A percentile compares a stretch with the other conserved stretches of the same genome.
Evolutionary conservation across 2,797 vertebrate genomes (phyloP).

Genomic region (Manis crassicaudata): DNA sequence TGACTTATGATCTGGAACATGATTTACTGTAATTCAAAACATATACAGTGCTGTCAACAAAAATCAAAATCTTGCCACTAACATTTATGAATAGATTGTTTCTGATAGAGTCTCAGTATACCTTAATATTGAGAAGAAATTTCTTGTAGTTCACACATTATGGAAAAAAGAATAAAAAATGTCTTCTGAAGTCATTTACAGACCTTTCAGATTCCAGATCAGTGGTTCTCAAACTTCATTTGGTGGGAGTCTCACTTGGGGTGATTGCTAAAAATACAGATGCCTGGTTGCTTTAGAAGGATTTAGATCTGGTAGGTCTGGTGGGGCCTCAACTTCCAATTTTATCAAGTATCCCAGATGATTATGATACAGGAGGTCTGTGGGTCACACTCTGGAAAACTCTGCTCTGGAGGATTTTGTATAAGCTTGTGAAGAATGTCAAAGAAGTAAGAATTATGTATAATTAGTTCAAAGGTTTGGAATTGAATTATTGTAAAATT

Average conservation of each 20-base stretch:
- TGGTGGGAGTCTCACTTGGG: not conserved
- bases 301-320: not conserved
- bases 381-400: not conserved
- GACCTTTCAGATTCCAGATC: not conserved
- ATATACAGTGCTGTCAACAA: not conserved
- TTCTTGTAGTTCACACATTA: not conserved
- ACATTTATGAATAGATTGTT: not conserved
- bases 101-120: not conserved
- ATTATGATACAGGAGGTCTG: not conserved
- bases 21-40: conserved; percentile 23
- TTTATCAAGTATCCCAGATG: not conserved
- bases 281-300: not conserved
- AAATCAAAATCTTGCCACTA: not conserved
- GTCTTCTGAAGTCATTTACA: not conserved
- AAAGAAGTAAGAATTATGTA: not conserved
- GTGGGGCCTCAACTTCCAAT: not conserved
- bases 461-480: not conserved
- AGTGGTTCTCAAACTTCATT: not conserved
- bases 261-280: not conserved
- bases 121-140: not conserved
- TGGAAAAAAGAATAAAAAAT: not conserved
- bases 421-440: not conserved
- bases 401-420: not conserved
- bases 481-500: not conserved
- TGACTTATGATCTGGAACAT: conserved; percentile 4